A percentile compares a stretch with the other conserved stretches of the same genome.
phyloP scores from a whole-genome alignment of 2,888 invertebrate genomes.

The Chrysina gloriosa region DNA sequence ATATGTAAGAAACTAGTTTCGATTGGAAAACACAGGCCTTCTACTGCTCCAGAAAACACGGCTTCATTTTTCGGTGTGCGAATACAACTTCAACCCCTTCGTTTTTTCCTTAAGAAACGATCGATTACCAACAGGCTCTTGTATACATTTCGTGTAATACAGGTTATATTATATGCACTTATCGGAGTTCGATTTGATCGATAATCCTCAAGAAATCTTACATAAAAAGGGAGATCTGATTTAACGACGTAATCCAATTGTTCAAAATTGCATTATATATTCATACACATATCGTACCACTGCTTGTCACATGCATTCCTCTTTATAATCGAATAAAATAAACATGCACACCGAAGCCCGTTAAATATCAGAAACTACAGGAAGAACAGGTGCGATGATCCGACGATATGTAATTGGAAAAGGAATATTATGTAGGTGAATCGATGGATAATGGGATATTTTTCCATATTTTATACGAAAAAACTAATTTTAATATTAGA shows the following conservation, averaged over 20 bases:
- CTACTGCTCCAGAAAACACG: too few species aligned
- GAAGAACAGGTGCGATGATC: neutral
- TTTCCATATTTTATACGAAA: too few species aligned
- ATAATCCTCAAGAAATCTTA: slow-evolving; percentile 44
- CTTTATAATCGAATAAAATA: slow-evolving; percentile 35
- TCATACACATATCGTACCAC: slow-evolving; percentile 26
- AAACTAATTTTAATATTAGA: too few species aligned
- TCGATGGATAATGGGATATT: neutral
- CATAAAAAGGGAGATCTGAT: slow-evolving; percentile 38
- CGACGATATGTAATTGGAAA: neutral
- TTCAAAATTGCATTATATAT: slow-evolving; percentile 42
- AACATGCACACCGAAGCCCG: slow-evolving; percentile 22
- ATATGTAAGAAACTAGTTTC: too few species aligned
- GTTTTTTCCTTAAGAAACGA: neutral
- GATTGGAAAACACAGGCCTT: too few species aligned
- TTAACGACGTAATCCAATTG: slow-evolving; percentile 42
- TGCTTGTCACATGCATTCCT: slow-evolving; percentile 7
- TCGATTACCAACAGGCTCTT: slow-evolving; percentile 28
- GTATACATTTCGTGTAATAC: slow-evolving; percentile 35
- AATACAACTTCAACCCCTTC: neutral
- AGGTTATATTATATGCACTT: slow-evolving; percentile 36
- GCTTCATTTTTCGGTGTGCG: neutral
- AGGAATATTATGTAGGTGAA: neutral
- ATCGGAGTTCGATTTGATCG: slow-evolving; percentile 39
- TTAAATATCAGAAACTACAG: slow-evolving; percentile 6